Conservation (phyloP, 2,797 vertebrate genomes). For the Lithobates sylvaticus region DNA sequence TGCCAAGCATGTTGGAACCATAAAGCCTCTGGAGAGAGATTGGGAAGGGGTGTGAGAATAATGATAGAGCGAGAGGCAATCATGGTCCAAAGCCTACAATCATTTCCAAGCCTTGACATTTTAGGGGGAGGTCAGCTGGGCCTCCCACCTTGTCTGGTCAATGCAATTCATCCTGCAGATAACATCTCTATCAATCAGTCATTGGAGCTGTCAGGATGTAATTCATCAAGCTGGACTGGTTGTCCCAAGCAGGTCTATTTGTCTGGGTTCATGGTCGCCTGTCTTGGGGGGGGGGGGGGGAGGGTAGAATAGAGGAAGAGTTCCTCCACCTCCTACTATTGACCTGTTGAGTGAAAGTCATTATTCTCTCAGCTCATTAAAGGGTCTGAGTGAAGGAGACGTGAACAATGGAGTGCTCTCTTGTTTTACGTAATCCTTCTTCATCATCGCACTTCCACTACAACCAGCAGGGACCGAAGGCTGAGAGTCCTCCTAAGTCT, state of each 20-base stretch:
- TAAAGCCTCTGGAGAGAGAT: too few relatives aligned
- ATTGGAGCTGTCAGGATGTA: neutral
- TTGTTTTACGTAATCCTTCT: conserved; percentile 8
- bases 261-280: neutral
- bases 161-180: too few relatives aligned
- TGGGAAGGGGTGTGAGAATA: too few relatives aligned
- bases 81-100: too few relatives aligned
- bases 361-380: conserved; percentile 41
- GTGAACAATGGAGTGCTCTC: conserved; percentile 14
- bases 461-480: neutral
- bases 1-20: too few relatives aligned
- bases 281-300: neutral
- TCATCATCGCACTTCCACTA: conserved; percentile 14
- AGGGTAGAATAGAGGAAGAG: neutral
- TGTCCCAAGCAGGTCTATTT: neutral
- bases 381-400: conserved; percentile 31
- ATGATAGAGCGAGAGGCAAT: too few relatives aligned
- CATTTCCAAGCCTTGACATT: too few relatives aligned
- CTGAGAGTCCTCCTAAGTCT: neutral
- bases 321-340: conserved; percentile 15
- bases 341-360: conserved; percentile 17
- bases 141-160: too few relatives aligned
- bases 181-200: too few relatives aligned
- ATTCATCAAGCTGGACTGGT: neutral
- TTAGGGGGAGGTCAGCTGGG: too few relatives aligned